Conservation (phyloP, 2,888 invertebrate genomes). For the Eustalomyia histrio region DNA sequence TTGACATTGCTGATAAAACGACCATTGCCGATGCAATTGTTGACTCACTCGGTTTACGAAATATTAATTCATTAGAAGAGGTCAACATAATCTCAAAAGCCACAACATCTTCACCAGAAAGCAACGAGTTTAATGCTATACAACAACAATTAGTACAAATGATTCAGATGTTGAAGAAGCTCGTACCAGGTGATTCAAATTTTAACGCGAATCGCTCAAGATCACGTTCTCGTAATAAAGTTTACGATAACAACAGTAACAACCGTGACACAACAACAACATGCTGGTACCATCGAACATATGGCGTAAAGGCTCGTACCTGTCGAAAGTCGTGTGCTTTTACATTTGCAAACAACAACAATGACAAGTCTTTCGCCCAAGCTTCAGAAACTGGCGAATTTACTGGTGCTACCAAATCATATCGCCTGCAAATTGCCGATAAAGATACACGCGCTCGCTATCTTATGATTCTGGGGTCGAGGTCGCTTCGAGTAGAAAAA, state of each 20-base stretch:
- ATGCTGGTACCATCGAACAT: constrained; percentile 3
- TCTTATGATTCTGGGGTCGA: not conserved
- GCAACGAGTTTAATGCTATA: no score
- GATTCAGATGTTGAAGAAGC: no score
- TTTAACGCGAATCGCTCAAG: no score
- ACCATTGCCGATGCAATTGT: constrained; percentile 29
- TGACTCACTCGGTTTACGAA: constrained; percentile 12
- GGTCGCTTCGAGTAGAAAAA: not conserved
- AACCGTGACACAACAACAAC: no score
- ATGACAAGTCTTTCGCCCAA: constrained; percentile 1
- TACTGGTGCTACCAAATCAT: constrained; percentile 14
- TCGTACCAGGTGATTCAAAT: no score
- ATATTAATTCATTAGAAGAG: constrained; percentile 17
- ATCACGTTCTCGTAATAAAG: no score
- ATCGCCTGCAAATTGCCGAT: constrained; percentile 9
- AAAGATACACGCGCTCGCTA: not conserved
- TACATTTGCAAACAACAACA: constrained; percentile 7
- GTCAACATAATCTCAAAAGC: constrained; percentile 8
- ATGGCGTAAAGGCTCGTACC: constrained; percentile 6
- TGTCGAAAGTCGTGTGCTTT: constrained; percentile 16
- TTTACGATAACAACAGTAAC: not conserved
- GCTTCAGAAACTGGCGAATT: constrained; percentile 1
- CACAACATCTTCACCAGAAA: not conserved
- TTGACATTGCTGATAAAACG: constrained; percentile 24
- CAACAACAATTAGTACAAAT: no score